These are phyloP conservation scores for Mycalesis mineus DNA, from an alignment of 2,888 invertebrate genomes.

Conservation along the genomic window DNA sequence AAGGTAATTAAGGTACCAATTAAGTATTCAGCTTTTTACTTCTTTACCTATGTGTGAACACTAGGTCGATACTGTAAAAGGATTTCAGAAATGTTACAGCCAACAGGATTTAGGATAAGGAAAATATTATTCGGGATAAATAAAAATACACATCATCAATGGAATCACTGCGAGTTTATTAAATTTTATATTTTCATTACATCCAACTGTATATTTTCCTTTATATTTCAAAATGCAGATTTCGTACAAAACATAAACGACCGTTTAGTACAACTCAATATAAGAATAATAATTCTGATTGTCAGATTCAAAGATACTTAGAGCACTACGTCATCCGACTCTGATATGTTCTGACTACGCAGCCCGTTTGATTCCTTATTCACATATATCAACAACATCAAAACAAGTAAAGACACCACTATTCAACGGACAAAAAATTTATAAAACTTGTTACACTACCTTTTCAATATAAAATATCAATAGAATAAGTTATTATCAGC, in stretches of 20 bases:
- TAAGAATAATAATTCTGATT: constrained; percentile 34
- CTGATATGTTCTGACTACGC: constrained; percentile 68
- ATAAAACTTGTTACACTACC: constrained; percentile 14
- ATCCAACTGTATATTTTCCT: constrained; percentile 67
- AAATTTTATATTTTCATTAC: constrained; percentile 71
- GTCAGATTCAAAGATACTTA: constrained; percentile 75
- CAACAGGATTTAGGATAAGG: neutral
- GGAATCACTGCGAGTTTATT: constrained; percentile 79
- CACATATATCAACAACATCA: constrained; percentile 76
- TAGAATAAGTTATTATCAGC: too few relatives aligned
- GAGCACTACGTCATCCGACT: constrained; percentile 69
- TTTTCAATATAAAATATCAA: too few relatives aligned
- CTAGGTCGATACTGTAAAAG: neutral
- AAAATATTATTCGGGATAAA: constrained; percentile 29
- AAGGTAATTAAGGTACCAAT: too few relatives aligned
- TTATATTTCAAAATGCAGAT: constrained; percentile 60
- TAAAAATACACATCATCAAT: constrained; percentile 62
- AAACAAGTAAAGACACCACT: constrained; percentile 70
- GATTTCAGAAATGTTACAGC: neutral
- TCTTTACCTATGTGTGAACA: neutral
- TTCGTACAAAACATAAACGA: constrained; percentile 51
- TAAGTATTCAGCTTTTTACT: too few relatives aligned
- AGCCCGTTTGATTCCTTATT: constrained; percentile 72
- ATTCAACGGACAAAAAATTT: constrained; percentile 41
- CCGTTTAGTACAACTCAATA: constrained; percentile 47